These are phyloP conservation scores for Megaleporinus macrocephalus DNA, from an alignment of 2,113 vertebrate species.

Conservation along the genomic window DNA sequence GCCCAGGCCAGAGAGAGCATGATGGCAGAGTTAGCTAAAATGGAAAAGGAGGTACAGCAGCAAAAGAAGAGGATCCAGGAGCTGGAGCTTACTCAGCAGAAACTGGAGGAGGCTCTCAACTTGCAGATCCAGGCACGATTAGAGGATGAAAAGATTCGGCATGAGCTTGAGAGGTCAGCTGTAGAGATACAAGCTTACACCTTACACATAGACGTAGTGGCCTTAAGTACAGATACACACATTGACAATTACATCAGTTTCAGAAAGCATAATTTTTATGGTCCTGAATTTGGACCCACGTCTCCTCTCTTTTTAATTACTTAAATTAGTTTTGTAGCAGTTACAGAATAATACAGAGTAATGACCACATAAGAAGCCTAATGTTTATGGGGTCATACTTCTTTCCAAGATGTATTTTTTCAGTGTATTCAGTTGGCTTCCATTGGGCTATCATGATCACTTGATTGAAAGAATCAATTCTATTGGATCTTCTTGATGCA, in stretches of 20 bases:
- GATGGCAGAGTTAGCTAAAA: conserved; percentile 73
- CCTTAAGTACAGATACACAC: background rate
- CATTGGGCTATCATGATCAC: no score
- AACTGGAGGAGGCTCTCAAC: conserved; percentile 74
- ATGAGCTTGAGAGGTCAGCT: conserved; percentile 73
- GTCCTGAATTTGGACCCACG: no score
- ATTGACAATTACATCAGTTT: background rate
- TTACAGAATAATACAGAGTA: no score
- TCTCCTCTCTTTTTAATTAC: no score
- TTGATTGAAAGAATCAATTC: no score
- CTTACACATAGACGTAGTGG: background rate
- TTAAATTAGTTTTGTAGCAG: no score
- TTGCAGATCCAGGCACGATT: conserved; percentile 76
- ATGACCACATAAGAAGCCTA: no score
- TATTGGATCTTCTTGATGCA: no score
- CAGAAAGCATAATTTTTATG: no score
- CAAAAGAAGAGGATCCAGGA: conserved; percentile 76
- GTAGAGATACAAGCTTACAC: background rate
- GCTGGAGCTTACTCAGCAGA: conserved; percentile 75
- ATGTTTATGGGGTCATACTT: no score
- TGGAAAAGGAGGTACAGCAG: conserved; percentile 69
- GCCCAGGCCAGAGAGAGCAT: conserved; percentile 72
- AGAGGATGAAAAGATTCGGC: conserved; percentile 74
- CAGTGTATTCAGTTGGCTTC: no score
- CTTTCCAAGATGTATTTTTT: no score